Conservation (phyloP, 2,888 invertebrate species). For the Hydriomena furcata region DNA sequence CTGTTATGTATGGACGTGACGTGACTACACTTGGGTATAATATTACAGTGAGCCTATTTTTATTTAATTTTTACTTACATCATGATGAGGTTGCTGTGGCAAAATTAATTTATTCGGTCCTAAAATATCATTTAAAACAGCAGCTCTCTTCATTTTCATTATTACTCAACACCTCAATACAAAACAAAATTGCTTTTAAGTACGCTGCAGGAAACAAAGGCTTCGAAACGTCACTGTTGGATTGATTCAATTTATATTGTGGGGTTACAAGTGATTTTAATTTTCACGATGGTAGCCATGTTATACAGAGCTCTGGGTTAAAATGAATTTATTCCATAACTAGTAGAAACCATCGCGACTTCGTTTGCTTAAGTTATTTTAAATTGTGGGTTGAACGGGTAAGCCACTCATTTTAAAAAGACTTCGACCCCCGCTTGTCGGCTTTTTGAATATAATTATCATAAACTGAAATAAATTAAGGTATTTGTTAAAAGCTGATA, state of each 20-base stretch:
- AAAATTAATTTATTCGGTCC: constrained; percentile 39
- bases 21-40: too few relatives aligned
- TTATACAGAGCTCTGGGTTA: constrained; percentile 2
- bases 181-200: neutral
- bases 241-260: constrained; percentile 18
- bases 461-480: too few relatives aligned
- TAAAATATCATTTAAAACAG: constrained; percentile 13
- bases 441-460: too few relatives aligned
- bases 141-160: constrained; percentile 12
- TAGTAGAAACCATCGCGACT: too few relatives aligned
- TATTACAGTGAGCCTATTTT: too few relatives aligned
- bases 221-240: constrained; percentile 1
- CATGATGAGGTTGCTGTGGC: constrained; percentile 50
- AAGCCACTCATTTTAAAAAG: too few relatives aligned
- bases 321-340: neutral
- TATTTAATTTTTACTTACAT: too few relatives aligned
- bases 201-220: constrained; percentile 4
- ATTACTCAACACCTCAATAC: neutral
- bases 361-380: too few relatives aligned
- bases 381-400: too few relatives aligned
- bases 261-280: constrained; percentile 24
- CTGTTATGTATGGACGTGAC: too few relatives aligned
- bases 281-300: constrained; percentile 12
- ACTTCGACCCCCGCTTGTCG: too few relatives aligned
- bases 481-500: too few relatives aligned